Base-by-base conservation (phyloP, 2,888 invertebrate genomes). In the Spilosoma lubricipeda region DNA sequence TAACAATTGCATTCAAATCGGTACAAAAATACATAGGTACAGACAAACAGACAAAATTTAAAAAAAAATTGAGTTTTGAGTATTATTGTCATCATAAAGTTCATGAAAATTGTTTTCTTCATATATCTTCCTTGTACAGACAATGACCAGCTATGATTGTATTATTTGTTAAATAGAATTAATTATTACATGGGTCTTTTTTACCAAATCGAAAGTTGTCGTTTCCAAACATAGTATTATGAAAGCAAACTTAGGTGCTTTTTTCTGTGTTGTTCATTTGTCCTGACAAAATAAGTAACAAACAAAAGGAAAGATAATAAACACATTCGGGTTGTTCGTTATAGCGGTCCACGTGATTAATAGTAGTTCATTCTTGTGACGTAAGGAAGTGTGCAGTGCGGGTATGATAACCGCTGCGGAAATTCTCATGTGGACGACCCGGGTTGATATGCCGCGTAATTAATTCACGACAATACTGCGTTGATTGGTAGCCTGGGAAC, bases 291-390 rank as follows among this genome's bases (percentile, higher is more conserved):
- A 13, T 18, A 30, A 63, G 30, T 66, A 11, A 1, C 13, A n/a
- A 39, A 66, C 13, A 39, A 59, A 39, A 27, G 9, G 27, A 30
- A 70, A 70, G 27, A 23, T 42, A 23, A 45, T 4, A 30, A 39
- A 70, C 63, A 56, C 27, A 39, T 71, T 74, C 79, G 79, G 85
- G 80, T 77, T 76, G 30, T 70, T 70, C 75, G 67, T 65, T 82
- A 64, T 79, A 85, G 80, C 56, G 71, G 69, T 64, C 67, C 71
- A 72, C 75, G 85, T 89, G 88, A 89, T 89, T 89, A 86, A 89
- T 89, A 68, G 83, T 76, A 72, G 72, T 76, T 79, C 80, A 85
- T 87, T 84, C 86, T 77, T 80, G 76, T 75, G 80, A 79, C 66
- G 76, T 77, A 71, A 73, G 72, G 78, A 78, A 85, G 86, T 80